Evolutionary conservation across 2,888 invertebrate genomes (phyloP).

Genomic region (Lamellibrachia satsuma): DNA sequence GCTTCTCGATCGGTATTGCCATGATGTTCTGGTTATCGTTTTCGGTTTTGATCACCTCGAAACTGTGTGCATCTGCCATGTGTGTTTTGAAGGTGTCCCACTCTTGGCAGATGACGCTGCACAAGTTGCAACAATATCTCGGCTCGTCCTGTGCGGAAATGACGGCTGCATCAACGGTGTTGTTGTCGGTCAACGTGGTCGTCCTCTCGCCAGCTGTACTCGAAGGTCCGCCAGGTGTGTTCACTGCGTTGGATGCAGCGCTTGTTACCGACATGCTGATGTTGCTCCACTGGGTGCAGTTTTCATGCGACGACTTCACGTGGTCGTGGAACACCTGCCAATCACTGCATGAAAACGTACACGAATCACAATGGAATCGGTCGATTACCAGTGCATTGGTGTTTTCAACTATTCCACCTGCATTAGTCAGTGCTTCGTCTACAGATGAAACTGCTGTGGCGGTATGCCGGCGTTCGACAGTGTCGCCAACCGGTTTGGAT

Average conservation of each 20-base stretch:
- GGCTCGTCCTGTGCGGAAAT: not conserved
- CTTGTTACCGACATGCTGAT: not conserved
- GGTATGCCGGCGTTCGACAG: not conserved
- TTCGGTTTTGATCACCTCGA: not conserved
- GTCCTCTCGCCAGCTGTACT: not conserved
- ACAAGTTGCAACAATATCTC: not conserved
- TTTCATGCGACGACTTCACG: not conserved
- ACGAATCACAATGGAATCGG: constrained; percentile 1
- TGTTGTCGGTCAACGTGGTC: not conserved
- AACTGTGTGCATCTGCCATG: not conserved
- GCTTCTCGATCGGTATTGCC: not conserved
- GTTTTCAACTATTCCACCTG: not conserved
- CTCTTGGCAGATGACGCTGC: not conserved
- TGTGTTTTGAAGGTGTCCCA: constrained; percentile 4
- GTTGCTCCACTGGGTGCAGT: not conserved
- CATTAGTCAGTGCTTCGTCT: not conserved
- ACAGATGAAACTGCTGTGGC: not conserved
- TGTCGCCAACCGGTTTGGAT: not conserved
- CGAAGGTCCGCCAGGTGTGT: not conserved
- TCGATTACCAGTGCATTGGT: not conserved
- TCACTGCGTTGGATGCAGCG: not conserved
- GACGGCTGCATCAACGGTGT: not conserved
- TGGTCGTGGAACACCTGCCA: not conserved
- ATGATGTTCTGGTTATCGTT: not conserved
- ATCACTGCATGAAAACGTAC: not conserved